A percentile compares a stretch with the other conserved stretches of the same genome.
phyloP scores from a whole-genome alignment of 2,888 invertebrate species.

The Laspeyria flexula region DNA sequence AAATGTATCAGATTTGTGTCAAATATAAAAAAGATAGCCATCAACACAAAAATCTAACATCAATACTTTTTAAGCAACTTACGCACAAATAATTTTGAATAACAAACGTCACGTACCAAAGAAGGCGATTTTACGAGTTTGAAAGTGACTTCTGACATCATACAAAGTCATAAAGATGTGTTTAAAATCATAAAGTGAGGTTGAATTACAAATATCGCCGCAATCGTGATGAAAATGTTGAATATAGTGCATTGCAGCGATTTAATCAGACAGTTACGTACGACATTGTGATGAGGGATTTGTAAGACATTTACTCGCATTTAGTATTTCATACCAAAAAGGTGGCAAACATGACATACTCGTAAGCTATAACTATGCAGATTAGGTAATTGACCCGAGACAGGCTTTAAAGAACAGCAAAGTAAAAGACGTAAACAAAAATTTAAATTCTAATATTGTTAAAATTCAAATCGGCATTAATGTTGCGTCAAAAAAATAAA shows the following conservation, averaged over 20 bases:
- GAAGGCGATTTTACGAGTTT: constrained; percentile 24
- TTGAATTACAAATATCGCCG: constrained; percentile 16
- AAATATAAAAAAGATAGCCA: constrained; percentile 5
- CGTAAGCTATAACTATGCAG: too few relatives aligned
- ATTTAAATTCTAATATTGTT: too few relatives aligned
- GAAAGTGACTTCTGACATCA: constrained; percentile 33
- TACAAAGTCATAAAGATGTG: constrained; percentile 27
- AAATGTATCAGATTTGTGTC: constrained; percentile 20
- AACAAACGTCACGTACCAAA: constrained; percentile 16
- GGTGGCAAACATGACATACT: too few relatives aligned
- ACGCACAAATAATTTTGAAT: constrained; percentile 11
- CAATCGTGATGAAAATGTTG: constrained; percentile 31
- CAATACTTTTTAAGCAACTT: too few relatives aligned
- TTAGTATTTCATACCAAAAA: not conserved
- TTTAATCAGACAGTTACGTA: constrained; percentile 37
- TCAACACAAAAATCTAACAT: constrained; percentile 16
- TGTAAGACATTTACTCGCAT: constrained; percentile 2
- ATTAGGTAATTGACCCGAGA: too few relatives aligned
- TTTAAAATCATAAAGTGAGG: constrained; percentile 19
- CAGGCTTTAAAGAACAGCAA: too few relatives aligned
- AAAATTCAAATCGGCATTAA: too few relatives aligned
- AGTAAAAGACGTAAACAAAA: too few relatives aligned
- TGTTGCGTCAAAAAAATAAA: too few relatives aligned
- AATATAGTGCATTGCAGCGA: constrained; percentile 21
- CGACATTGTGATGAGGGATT: constrained; percentile 15